Conservation (phyloP, 1,140 invertebrate species). For the Adoxophyes honmai region DNA sequence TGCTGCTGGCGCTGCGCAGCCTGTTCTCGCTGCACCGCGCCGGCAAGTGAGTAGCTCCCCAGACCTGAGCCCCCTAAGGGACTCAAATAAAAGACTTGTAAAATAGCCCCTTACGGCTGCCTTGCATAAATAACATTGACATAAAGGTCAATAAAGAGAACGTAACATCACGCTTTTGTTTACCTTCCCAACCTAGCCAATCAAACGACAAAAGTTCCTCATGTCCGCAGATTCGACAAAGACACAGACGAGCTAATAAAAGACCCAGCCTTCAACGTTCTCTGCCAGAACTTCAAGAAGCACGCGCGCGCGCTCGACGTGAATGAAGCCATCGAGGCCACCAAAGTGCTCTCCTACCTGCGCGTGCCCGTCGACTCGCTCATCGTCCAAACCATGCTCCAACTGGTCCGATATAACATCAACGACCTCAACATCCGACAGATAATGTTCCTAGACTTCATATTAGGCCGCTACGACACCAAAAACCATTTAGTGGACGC, state of each 20-base stretch:
- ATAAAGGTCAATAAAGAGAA: no score
- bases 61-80: no score
- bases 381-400: conserved; percentile 79
- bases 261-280: conserved; percentile 50
- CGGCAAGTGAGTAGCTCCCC: conserved; percentile 44
- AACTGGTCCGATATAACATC: conserved; percentile 78
- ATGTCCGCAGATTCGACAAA: conserved; percentile 24
- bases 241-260: conserved; percentile 44
- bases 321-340: conserved; percentile 74
- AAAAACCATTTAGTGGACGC: conserved; percentile 79
- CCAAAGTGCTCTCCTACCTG: conserved; percentile 78
- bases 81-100: no score
- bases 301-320: conserved; percentile 73
- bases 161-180: no score
- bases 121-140: no score
- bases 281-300: conserved; percentile 73
- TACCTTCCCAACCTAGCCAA: no score
- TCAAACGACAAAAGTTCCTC: no score
- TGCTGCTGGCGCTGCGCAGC: conserved; percentile 54
- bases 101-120: no score
- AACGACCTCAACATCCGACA: conserved; percentile 79
- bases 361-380: conserved; percentile 75
- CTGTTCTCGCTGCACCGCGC: conserved; percentile 57
- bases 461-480: conserved; percentile 62
- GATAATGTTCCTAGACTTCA: conserved; percentile 79